A percentile compares a stretch with the other conserved stretches of the same genome.
Conservation (phyloP, 2,888 invertebrate species). For the Lepidochrysops patricia region DNA sequence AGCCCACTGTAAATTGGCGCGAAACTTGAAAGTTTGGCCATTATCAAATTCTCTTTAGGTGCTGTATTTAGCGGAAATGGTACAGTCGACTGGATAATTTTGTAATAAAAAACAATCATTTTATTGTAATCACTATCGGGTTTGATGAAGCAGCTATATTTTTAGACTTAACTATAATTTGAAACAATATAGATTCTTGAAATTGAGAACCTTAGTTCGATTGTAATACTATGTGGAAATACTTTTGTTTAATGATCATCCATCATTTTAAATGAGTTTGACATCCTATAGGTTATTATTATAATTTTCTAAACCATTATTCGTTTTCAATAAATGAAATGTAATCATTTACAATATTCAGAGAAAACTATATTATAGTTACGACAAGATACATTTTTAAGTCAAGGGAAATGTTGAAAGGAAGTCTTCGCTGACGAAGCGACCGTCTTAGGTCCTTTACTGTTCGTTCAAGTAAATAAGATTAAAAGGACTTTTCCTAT, state of each 20-base stretch:
- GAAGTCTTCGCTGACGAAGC: neutral
- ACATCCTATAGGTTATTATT: too few relatives aligned
- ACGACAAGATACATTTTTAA: neutral
- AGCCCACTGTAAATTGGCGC: slow-evolving; percentile 1
- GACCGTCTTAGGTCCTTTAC: neutral
- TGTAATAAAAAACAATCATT: neutral
- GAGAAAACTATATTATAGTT: neutral
- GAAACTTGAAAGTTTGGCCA: slow-evolving; percentile 1
- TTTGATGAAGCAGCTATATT: neutral
- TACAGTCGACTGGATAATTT: neutral
- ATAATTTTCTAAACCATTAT: too few relatives aligned
- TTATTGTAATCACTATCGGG: neutral
- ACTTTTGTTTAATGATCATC: too few relatives aligned
- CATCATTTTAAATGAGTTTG: too few relatives aligned
- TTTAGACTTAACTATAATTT: neutral
- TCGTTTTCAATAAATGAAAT: too few relatives aligned
- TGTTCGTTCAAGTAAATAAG: neutral
- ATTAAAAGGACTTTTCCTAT: slow-evolving; percentile 1
- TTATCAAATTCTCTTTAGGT: slow-evolving; percentile 12
- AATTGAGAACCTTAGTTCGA: too few relatives aligned
- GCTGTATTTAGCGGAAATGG: neutral
- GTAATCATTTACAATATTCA: neutral
- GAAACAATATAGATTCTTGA: too few relatives aligned
- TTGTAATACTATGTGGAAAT: too few relatives aligned
- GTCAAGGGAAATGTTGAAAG: neutral